Evolutionary conservation across 2,797 vertebrate species (phyloP).

Genomic region (Zenarchopterus dispar): DNA sequence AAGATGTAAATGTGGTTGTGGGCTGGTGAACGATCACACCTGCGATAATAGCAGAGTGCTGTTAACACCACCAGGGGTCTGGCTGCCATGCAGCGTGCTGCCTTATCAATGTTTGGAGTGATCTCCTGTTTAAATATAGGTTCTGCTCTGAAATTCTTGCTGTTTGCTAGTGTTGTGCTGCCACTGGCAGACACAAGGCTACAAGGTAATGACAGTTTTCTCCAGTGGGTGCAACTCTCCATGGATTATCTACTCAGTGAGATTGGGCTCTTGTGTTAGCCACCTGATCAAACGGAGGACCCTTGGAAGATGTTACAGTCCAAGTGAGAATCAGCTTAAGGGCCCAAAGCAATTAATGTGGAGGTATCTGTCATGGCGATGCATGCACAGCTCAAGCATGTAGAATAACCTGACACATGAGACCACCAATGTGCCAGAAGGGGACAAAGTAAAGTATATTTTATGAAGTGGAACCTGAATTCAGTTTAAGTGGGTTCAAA

Average conservation of each 20-base stretch:
- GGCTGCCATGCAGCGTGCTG: conserved; percentile 56
- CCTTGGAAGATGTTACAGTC: conserved; percentile 33
- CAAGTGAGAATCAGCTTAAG: conserved; percentile 47
- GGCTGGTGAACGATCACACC: conserved; percentile 79
- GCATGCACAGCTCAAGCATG: conserved; percentile 33
- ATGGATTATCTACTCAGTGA: conserved; percentile 37
- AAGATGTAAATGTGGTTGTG: conserved; percentile 83
- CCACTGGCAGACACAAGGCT: conserved; percentile 47
- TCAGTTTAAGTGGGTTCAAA: neutral
- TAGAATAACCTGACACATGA: conserved; percentile 27
- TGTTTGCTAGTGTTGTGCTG: conserved; percentile 56
- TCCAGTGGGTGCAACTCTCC: conserved; percentile 53
- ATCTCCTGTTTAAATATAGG: conserved; percentile 76
- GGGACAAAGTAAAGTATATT: conserved; percentile 5
- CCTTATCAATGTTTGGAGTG: conserved; percentile 75
- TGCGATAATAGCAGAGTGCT: conserved; percentile 79
- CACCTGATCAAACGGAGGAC: conserved; percentile 73
- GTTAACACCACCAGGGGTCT: conserved; percentile 75
- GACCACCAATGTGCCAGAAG: conserved; percentile 18
- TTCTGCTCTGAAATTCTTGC: conserved; percentile 57
- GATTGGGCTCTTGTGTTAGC: conserved; percentile 44
- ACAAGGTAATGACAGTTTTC: conserved; percentile 57
- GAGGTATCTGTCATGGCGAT: conserved; percentile 53
- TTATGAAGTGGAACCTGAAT: neutral
- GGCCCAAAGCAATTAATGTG: conserved; percentile 57